Conservation (phyloP, 2,113 vertebrate genomes). For the Cryptomyrus ogoouensis region DNA sequence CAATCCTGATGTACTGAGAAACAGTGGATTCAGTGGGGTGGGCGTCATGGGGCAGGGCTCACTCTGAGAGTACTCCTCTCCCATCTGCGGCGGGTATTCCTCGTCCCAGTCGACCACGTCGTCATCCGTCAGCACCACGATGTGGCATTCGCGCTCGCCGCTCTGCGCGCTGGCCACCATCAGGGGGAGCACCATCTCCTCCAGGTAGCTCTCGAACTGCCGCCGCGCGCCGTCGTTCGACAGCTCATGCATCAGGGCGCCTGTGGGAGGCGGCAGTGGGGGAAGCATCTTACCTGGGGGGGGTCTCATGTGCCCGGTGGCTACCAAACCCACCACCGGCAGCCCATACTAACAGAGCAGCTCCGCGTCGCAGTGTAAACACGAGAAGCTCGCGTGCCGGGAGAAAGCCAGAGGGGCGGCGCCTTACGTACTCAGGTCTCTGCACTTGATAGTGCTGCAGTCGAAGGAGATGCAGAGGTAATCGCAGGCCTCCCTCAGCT, state of each 20-base stretch:
- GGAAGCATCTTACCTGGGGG: not conserved
- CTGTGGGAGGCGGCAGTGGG: constrained; percentile 51
- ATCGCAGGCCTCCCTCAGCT: constrained; percentile 96
- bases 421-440: constrained; percentile 94
- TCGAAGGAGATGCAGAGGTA: constrained; percentile 99
- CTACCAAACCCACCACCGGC: not conserved
- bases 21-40: not conserved
- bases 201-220: constrained; percentile 89
- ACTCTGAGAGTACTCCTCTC: constrained; percentile 90
- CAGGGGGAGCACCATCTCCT: constrained; percentile 88
- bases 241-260: constrained; percentile 87
- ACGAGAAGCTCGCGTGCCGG: not conserved
- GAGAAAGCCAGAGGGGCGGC: not conserved
- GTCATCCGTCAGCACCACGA: constrained; percentile 87
- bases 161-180: constrained; percentile 91
- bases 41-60: constrained; percentile 32
- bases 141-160: constrained; percentile 87
- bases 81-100: constrained; percentile 90
- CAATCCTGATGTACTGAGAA: not conserved
- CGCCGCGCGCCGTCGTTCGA: constrained; percentile 87
- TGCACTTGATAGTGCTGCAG: constrained; percentile 98
- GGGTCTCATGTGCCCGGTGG: not conserved
- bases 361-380: not conserved
- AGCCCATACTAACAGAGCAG: not conserved
- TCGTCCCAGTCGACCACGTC: constrained; percentile 96